Base-by-base conservation (phyloP, 2,888 invertebrate genomes). In the Cacoxenus indagator region DNA sequence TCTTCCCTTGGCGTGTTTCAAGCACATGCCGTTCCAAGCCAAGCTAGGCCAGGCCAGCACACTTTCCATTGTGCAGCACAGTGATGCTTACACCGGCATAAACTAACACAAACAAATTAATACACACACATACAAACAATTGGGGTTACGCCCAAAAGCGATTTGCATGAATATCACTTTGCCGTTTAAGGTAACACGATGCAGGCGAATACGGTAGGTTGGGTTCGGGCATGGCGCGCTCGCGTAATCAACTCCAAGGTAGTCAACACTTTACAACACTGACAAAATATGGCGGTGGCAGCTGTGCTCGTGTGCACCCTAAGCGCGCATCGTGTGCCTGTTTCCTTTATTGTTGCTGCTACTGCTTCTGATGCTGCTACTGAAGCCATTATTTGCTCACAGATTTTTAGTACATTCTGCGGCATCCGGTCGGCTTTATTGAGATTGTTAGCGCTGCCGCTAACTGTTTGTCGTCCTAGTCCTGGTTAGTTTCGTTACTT, bases 371-470 rank as follows among this genome's bases (percentile, higher is more conserved):
- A 2, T 55, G 26, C 8, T 26, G 54, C 19, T 22, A 4, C 54
- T 26, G 26, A 2, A 78, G 82, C 79, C 83, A 78, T 81, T 83
- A 81, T 84, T 81, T 81, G 80, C 75, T 82, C 78, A 81, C 84
- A 84, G 80, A 81, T 81, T 83, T 81, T 75, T 82, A 83, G 78
- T 76, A 81, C 75, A 83, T 83, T 82, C 71, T 84, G 83, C 70
- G 80, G 84, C 78, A 78, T 75, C 78, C 51, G 27, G 24, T 80
- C 82, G 82, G 68, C 75, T 81, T 59, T 31, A n/a, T n/a, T n/a
- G n/a, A n/a, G n/a, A n/a, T n/a, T n/a, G 59, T 46, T 64, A 14
- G 55, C 55, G 55, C 26, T 54, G 55, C 11, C 27, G 26, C 27
- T 26, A 11, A 6, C 26, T 55, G 55, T 55, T 55, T 55, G 55